These are phyloP conservation scores for Cheilosia vernalis DNA, from an alignment of 2,888 invertebrate genomes.

Conservation along the genomic window DNA sequence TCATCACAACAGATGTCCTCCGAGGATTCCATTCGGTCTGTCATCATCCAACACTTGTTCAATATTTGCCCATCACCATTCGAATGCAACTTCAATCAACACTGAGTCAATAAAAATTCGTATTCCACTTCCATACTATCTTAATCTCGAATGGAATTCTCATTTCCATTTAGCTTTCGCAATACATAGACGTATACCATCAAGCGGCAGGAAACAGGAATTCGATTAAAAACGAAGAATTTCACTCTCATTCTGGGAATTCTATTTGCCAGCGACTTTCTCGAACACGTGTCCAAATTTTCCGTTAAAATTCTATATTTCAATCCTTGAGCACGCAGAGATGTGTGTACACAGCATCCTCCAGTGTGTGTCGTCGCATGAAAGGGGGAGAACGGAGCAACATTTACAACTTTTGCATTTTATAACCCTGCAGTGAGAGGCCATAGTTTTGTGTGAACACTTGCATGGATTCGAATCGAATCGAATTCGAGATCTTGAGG, in stretches of 20 bases:
- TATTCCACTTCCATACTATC: constrained; percentile 18
- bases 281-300: constrained; percentile 74
- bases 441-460: constrained; percentile 45
- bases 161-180: constrained; percentile 32
- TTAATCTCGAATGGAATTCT: constrained; percentile 44
- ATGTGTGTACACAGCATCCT: constrained; percentile 32
- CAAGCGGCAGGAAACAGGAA: constrained; percentile 36
- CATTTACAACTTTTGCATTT: constrained; percentile 16
- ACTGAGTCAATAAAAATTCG: constrained; percentile 44
- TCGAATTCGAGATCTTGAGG: constrained; percentile 43
- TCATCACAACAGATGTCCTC: constrained; percentile 52
- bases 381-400: constrained; percentile 47
- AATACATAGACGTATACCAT: neutral
- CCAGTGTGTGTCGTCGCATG: neutral
- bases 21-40: constrained; percentile 30
- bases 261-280: constrained; percentile 49
- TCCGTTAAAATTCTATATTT: constrained; percentile 61
- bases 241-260: constrained; percentile 51
- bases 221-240: constrained; percentile 61
- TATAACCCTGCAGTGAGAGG: constrained; percentile 30
- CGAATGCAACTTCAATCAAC: constrained; percentile 52
- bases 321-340: constrained; percentile 68
- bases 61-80: constrained; percentile 60
- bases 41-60: constrained; percentile 46
- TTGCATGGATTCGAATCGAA: constrained; percentile 56